Conservation (phyloP, 2,888 invertebrate species). For the Hofmannophila pseudospretella region DNA sequence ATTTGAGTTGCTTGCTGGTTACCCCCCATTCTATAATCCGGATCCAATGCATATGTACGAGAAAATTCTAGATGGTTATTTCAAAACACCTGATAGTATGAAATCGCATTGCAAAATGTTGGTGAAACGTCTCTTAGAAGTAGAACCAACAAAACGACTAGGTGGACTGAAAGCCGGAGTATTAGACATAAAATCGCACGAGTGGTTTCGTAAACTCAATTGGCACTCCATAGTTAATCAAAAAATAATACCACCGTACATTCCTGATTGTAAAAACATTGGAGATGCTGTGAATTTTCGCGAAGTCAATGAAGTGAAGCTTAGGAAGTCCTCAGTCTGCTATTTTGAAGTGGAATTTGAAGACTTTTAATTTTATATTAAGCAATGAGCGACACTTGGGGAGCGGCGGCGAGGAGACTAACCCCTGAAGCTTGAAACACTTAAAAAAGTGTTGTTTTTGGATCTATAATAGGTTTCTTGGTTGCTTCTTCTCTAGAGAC, state of each 20-base stretch:
- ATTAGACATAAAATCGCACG: slow-evolving; percentile 92
- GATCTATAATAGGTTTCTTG: no score
- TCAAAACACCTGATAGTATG: slow-evolving; percentile 88
- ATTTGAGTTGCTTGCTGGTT: slow-evolving; percentile 92
- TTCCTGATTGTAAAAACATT: slow-evolving; percentile 81
- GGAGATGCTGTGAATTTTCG: slow-evolving; percentile 60
- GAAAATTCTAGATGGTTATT: slow-evolving; percentile 93
- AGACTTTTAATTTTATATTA: slow-evolving; percentile 77
- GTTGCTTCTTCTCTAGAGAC: no score
- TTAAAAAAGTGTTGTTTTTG: no score
- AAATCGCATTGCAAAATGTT: slow-evolving; percentile 87
- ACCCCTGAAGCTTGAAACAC: no score
- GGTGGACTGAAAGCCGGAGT: slow-evolving; percentile 93
- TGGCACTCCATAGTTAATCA: slow-evolving; percentile 90
- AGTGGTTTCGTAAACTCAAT: slow-evolving; percentile 89
- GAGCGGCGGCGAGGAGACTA: background rate
- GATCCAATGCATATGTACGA: slow-evolving; percentile 95
- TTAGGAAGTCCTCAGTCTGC: slow-evolving; percentile 65
- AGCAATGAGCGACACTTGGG: no score
- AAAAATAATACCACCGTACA: slow-evolving; percentile 80
- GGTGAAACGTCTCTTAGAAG: slow-evolving; percentile 85
- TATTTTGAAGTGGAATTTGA: slow-evolving; percentile 81
- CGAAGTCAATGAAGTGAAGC: slow-evolving; percentile 69
- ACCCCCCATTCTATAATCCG: slow-evolving; percentile 92
- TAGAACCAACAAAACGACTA: slow-evolving; percentile 76